phyloP scores from a whole-genome alignment of 2,888 invertebrate genomes.

The Coronaproctus castanopsis region DNA sequence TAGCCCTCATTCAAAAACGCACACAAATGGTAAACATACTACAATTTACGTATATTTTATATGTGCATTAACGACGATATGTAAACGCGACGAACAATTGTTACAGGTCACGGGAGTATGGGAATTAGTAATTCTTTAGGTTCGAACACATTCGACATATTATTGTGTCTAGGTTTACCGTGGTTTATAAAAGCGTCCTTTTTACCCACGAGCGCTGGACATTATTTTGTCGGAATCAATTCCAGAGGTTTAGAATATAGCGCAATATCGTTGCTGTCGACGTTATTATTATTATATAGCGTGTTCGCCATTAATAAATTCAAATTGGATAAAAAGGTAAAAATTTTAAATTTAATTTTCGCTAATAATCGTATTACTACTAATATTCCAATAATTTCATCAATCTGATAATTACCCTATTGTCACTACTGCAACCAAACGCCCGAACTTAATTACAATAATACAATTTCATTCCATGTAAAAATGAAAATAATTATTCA shows the following conservation, averaged over 20 bases:
- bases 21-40: too few relatives aligned
- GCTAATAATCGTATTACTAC: too few relatives aligned
- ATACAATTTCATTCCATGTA: too few relatives aligned
- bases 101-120: conserved; percentile 68
- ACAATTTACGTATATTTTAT: too few relatives aligned
- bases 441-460: too few relatives aligned
- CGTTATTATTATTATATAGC: conserved; percentile 60
- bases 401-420: too few relatives aligned
- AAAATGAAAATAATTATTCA: too few relatives aligned
- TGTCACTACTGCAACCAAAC: too few relatives aligned
- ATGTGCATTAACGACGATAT: too few relatives aligned
- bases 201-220: conserved; percentile 52
- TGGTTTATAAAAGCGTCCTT: conserved; percentile 76
- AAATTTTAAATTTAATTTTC: not conserved
- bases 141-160: conserved; percentile 73
- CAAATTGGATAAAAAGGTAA: conserved; percentile 54
- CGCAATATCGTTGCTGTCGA: conserved; percentile 68
- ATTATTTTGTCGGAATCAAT: conserved; percentile 64
- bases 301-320: conserved; percentile 73
- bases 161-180: conserved; percentile 66
- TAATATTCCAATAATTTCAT: too few relatives aligned
- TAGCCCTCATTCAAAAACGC: too few relatives aligned
- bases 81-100: too few relatives aligned
- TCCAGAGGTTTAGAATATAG: conserved; percentile 80
- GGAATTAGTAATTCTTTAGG: conserved; percentile 79